These are phyloP conservation scores for Proteles cristata DNA, from an alignment of 2,113 vertebrate genomes.

Conservation along the genomic window DNA sequence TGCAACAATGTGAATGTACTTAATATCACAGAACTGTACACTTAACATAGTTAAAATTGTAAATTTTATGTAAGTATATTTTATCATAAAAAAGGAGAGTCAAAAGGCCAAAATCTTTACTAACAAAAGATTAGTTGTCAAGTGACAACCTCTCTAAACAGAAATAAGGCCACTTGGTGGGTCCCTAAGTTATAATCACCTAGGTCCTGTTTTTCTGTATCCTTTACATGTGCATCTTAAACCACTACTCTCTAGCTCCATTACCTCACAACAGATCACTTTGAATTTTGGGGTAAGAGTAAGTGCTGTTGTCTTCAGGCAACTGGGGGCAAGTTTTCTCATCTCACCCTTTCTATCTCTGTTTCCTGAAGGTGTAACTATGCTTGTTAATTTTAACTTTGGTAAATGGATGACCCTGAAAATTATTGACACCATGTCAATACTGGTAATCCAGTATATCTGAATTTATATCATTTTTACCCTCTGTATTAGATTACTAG, in stretches of 20 bases:
- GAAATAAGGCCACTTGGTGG: background rate
- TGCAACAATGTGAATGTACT: background rate
- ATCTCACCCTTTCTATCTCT: background rate
- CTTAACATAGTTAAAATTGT: background rate
- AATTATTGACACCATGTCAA: background rate
- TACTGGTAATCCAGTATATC: no score
- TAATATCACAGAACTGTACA: background rate
- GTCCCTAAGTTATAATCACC: accelerated
- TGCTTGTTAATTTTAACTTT: background rate
- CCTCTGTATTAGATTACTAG: background rate
- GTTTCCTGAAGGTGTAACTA: background rate
- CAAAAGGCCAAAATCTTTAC: background rate
- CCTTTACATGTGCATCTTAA: background rate
- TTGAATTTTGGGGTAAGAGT: background rate
- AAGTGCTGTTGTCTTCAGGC: background rate
- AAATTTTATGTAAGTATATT: background rate
- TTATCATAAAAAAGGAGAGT: background rate
- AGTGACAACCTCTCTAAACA: background rate
- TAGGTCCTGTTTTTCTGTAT: background rate
- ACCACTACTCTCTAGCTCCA: background rate
- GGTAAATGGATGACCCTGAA: background rate
- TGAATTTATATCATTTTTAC: background rate
- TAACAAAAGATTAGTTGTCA: background rate
- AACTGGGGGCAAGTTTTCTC: accelerated
- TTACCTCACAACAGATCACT: background rate